A percentile compares a stretch with the other conserved stretches of the same genome.
Conservation (phyloP, 2,888 invertebrate genomes). For the Laspeyria flexula region DNA sequence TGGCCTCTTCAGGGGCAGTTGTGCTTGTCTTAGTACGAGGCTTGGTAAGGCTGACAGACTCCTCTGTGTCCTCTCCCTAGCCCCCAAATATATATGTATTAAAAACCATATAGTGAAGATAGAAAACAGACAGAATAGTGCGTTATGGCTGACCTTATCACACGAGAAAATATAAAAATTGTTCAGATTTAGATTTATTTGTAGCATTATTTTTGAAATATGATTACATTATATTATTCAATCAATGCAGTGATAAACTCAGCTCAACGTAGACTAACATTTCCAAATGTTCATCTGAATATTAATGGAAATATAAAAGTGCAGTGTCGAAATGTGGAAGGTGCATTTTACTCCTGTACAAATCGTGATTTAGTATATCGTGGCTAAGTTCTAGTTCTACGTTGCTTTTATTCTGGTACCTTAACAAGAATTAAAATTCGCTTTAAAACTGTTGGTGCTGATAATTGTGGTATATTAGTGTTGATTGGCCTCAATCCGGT, state of each 20-base stretch:
- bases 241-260: conserved; percentile 16
- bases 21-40: conserved; percentile 82
- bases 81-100: conserved; percentile 57
- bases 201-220: background rate
- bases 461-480: conserved; percentile 51
- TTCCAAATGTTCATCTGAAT: conserved; percentile 11
- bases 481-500: conserved; percentile 54
- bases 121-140: conserved; percentile 28
- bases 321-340: conserved; percentile 24
- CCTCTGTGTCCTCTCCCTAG: conserved; percentile 80
- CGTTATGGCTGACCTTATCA: conserved; percentile 14
- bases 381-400: conserved; percentile 19
- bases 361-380: conserved; percentile 24
- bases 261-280: conserved; percentile 16
- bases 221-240: background rate
- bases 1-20: conserved; percentile 81
- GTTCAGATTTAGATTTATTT: background rate
- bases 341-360: conserved; percentile 20
- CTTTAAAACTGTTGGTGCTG: conserved; percentile 57
- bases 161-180: background rate
- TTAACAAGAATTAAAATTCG: conserved; percentile 68
- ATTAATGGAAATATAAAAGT: conserved; percentile 29
- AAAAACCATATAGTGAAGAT: conserved; percentile 41
- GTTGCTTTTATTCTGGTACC: conserved; percentile 57
- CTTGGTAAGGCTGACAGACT: conserved; percentile 80